A percentile compares a stretch with the other conserved stretches of the same genome.
These are phyloP conservation scores for Catocala sponsa DNA, from an alignment of 2,888 invertebrate genomes.

Conservation along the genomic window DNA sequence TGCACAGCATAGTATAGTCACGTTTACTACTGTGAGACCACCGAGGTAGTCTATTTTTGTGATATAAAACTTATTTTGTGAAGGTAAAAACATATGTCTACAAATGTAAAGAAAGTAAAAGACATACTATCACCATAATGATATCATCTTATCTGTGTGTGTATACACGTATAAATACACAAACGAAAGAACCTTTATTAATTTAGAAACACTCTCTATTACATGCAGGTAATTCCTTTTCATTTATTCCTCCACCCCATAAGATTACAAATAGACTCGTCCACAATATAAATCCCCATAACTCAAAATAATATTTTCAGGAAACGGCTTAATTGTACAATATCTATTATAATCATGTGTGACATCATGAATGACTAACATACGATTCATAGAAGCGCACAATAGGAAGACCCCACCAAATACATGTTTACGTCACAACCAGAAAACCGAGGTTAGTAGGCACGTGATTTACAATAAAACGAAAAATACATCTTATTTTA, in stretches of 20 bases:
- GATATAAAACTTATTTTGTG: no score
- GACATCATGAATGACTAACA: slow-evolving; percentile 43
- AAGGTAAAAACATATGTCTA: no score
- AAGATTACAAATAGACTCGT: background rate
- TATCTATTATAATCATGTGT: slow-evolving; percentile 43
- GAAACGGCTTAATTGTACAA: slow-evolving; percentile 30
- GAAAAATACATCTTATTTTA: slow-evolving; percentile 43
- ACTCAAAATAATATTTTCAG: slow-evolving; percentile 24
- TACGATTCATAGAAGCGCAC: slow-evolving; percentile 43
- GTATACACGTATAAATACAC: no score
- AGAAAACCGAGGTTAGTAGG: slow-evolving; percentile 48
- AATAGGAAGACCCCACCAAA: slow-evolving; percentile 61
- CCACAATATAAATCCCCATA: background rate
- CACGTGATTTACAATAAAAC: slow-evolving; percentile 45
- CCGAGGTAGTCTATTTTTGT: no score
- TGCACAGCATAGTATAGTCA: no score
- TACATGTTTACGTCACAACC: slow-evolving; percentile 63
- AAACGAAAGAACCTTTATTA: no score
- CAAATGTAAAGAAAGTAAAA: no score
- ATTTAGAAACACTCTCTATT: no score
- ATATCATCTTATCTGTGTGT: no score
- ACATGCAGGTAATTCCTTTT: background rate
- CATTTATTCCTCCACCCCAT: background rate
- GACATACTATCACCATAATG: no score
- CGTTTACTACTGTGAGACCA: no score